Evolutionary conservation across 1,140 invertebrate genomes (phyloP).

Genomic region (Harpegnathos saltator): DNA sequence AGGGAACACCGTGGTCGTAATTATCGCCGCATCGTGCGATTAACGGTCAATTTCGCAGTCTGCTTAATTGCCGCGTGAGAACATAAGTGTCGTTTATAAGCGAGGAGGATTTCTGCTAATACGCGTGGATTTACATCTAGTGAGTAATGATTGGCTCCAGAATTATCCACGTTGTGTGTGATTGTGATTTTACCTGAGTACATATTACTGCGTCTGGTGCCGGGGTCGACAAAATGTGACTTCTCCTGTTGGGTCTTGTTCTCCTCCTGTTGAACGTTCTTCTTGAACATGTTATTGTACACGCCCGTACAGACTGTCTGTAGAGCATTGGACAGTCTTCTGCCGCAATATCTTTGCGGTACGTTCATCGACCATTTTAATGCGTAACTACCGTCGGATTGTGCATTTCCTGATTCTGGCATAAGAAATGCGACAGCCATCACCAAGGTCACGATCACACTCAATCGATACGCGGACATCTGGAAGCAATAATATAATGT

Average conservation of each 20-base stretch:
- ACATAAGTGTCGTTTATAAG: too few relatives aligned
- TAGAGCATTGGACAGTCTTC: constrained; percentile 80
- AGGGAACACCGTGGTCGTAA: too few relatives aligned
- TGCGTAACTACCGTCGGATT: constrained; percentile 73
- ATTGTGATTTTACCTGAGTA: too few relatives aligned
- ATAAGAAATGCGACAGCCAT: constrained; percentile 72
- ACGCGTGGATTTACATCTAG: too few relatives aligned
- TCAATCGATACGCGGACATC: constrained; percentile 80
- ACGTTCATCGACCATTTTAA: constrained; percentile 69
- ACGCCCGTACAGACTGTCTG: constrained; percentile 81
- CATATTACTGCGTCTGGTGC: not conserved
- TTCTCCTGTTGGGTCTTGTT: not conserved
- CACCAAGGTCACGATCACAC: constrained; percentile 72
- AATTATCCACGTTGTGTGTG: too few relatives aligned
- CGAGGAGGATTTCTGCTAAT: too few relatives aligned
- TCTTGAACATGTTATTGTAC: constrained; percentile 84
- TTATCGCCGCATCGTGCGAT: too few relatives aligned
- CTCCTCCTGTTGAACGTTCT: constrained; percentile 81
- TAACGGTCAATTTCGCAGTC: too few relatives aligned
- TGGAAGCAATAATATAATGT: constrained; percentile 68
- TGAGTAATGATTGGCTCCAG: too few relatives aligned
- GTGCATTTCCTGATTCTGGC: constrained; percentile 72
- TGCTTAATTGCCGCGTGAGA: too few relatives aligned
- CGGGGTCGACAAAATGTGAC: not conserved
- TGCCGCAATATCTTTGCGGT: constrained; percentile 81